Percentiles rank a stretch among this genome's conserved stretches.
Conservation (phyloP, 2,888 invertebrate species). For the Hetaerina titia region DNA sequence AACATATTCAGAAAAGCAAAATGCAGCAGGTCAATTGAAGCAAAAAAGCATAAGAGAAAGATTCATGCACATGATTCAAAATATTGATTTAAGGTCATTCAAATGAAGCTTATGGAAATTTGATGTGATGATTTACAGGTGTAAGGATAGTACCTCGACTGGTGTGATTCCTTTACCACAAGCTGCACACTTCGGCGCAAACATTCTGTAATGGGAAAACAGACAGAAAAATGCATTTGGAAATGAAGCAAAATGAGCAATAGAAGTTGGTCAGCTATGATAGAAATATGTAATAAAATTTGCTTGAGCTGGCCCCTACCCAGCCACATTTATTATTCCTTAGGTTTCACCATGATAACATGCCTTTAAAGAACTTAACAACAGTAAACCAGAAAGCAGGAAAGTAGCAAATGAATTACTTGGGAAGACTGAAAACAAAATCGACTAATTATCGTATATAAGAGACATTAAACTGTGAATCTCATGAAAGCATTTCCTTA, state of each 20-base stretch:
- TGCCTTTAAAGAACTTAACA: not conserved
- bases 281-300: not conserved
- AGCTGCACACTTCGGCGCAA: slow-evolving; percentile 98
- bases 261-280: slow-evolving; percentile 51
- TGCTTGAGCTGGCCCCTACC: slow-evolving; percentile 52
- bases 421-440: not conserved
- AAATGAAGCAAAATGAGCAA: slow-evolving; percentile 58
- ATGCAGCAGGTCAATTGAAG: slow-evolving; percentile 63
- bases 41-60: slow-evolving; percentile 44
- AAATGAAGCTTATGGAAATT: not conserved
- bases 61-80: slow-evolving; percentile 24
- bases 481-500: not conserved
- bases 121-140: slow-evolving; percentile 49
- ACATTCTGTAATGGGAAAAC: slow-evolving; percentile 84
- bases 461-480: not conserved
- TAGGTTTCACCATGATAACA: slow-evolving; percentile 53
- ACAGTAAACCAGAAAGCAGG: slow-evolving; percentile 30
- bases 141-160: slow-evolving; percentile 82
- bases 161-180: slow-evolving; percentile 92
- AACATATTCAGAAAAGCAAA: slow-evolving; percentile 40
- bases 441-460: not conserved
- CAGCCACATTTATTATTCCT: slow-evolving; percentile 19
- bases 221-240: slow-evolving; percentile 66
- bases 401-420: not conserved
- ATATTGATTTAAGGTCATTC: not conserved